A percentile compares a stretch with the other conserved stretches of the same genome.
Evolutionary conservation across 2,113 vertebrate genomes (phyloP).

Genomic region (Chionis minor): DNA sequence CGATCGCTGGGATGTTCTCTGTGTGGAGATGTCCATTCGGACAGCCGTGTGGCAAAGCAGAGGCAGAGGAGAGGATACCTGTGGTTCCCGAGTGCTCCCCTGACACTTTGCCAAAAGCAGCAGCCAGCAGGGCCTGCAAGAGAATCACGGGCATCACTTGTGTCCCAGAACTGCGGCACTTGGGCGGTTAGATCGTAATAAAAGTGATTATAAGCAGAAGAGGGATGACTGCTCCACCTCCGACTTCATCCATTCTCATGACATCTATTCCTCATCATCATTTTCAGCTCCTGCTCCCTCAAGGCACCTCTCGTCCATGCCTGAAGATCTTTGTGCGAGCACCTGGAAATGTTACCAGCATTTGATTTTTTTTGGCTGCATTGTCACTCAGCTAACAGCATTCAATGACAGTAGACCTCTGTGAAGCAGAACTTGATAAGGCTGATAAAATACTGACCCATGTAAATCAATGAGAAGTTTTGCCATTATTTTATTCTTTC

Average conservation of each 20-base stretch:
- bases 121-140: neutral
- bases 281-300: neutral
- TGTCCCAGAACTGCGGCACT: neutral
- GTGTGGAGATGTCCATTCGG: fast-evolving
- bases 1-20: neutral
- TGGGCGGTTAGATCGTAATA: too few species aligned
- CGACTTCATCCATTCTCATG: neutral
- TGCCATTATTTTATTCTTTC: neutral
- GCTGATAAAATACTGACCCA: neutral
- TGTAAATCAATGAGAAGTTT: neutral
- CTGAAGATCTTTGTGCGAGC: neutral
- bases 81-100: neutral
- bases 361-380: neutral
- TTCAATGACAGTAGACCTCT: fast-evolving
- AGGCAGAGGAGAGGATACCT: neutral
- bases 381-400: neutral
- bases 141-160: fast-evolving
- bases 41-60: neutral
- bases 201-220: neutral
- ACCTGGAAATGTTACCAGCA: neutral
- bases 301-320: neutral
- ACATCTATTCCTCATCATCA: neutral
- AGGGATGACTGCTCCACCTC: neutral
- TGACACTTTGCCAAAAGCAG: neutral
- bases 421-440: neutral